Evolutionary conservation across 2,113 vertebrate genomes (phyloP), one percentile per base, ranked within the genome.

Genomic region (Cavia aperea): DNA sequence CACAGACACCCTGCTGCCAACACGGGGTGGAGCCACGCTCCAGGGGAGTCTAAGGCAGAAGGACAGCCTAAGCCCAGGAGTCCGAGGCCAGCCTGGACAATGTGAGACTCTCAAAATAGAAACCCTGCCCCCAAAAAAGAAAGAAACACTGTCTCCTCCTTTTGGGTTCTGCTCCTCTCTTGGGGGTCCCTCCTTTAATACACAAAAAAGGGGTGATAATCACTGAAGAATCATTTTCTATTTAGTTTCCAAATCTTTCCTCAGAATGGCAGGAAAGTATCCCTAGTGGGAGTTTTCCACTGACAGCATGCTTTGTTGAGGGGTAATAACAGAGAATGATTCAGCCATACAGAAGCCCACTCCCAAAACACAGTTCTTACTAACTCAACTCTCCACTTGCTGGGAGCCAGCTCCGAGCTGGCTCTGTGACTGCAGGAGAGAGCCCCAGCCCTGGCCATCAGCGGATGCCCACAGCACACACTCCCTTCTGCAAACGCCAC

Each of bases 1-100:
- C 0, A 8, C n/a, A 29, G 3, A 2, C 54, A 29, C 15, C 7
- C 58, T 15, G 0, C 58, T 54, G 58, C 43, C n/a, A 63, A 43
- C 13, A 6, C 46, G 60, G 18, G 39, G 39, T 29, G 24, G 19
- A 15, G 58, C 39, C 24, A 26, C 63, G 39, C 26, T 84, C 39
- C 60, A 63, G 4, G 9, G 19, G 39, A 65, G 16, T 19, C 60
- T 65, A 39, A 84, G 39, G 60, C 15, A 31, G 81, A 7, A 62
- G 70, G 54, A 46, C 43, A 24, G 26, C 39, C n/a, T 21, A 15
- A 65, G 39, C 16, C 43, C 60, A 84, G 29, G 60, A 65, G 39
- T 33, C 36, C 18, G 8, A 46, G 58, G n/a, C 10, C 14, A 65
- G 60, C 62, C 29, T 36, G 43, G 18, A 18, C 31, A 12, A 33